These are phyloP conservation scores for Dendrolimus punctatus DNA, from an alignment of 1,140 invertebrate species.

Conservation along the genomic window DNA sequence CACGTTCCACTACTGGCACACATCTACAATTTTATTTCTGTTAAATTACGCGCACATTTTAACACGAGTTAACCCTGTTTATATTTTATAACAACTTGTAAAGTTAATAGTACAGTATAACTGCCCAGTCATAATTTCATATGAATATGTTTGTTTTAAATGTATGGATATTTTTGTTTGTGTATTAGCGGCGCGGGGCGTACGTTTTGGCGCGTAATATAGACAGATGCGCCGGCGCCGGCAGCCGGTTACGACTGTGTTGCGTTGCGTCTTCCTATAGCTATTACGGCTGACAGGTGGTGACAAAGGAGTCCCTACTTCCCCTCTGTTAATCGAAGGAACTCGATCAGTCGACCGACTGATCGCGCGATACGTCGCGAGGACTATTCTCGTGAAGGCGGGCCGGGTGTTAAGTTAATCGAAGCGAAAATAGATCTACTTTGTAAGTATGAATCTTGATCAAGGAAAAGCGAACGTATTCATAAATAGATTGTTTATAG, in stretches of 20 bases:
- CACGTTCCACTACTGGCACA: no score
- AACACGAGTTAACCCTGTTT: no score
- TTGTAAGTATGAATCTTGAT: slow-evolving; percentile 2
- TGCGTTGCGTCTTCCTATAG: slow-evolving; percentile 48
- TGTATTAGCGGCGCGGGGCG: no score
- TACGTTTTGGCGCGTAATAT: slow-evolving; percentile 38
- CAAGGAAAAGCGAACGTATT: slow-evolving; percentile 8
- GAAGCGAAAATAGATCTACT: not conserved
- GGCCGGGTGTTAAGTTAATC: slow-evolving; percentile 1
- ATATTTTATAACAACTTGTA: no score
- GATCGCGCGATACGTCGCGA: slow-evolving; percentile 15
- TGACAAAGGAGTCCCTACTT: slow-evolving; percentile 55
- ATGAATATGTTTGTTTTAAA: no score
- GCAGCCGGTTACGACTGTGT: slow-evolving; percentile 35
- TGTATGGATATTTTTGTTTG: no score
- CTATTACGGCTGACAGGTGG: slow-evolving; percentile 60
- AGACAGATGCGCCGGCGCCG: slow-evolving; percentile 54
- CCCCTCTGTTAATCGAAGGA: slow-evolving; percentile 30
- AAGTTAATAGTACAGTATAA: no score
- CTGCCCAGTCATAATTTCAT: no score
- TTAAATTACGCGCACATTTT: no score
- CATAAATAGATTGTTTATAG: slow-evolving; percentile 3
- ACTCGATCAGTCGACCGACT: slow-evolving; percentile 24
- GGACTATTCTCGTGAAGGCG: not conserved
- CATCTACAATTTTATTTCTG: no score